Base-by-base conservation (phyloP, 2,888 invertebrate genomes). In the Sesia bembeciformis region DNA sequence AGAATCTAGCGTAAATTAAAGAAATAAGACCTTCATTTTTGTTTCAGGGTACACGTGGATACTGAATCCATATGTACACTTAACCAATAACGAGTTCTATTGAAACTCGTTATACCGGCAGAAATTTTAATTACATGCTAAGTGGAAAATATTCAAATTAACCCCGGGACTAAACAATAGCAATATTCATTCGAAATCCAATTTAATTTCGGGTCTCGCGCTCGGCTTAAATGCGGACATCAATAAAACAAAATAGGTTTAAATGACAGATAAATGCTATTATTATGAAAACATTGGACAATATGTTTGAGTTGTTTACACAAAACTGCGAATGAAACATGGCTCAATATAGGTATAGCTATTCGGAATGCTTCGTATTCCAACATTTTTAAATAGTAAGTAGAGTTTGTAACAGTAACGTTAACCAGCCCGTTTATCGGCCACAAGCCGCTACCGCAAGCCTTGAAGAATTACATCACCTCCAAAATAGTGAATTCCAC, bases 131-230 rank as follows among this genome's bases (percentile, higher is more conserved):
- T 76, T 72, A 72, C 60, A 64, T 63, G 62, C 64, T 66, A 72
- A 72, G 67, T 71, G 70, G 68, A 69, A 72, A 76, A 72, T 76
- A 74, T 76, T 76, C 68, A 74, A 75, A 73, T 75, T 67, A 68
- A 68, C 68, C 62, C 56, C 53, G 64, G 60, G 61, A 60, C 63
- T 67, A 65, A 70, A 68, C 67, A 71, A 70, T 64, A 58, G 63
- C 60, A 62, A 66, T 49, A 52, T 55, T 53, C 52, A 53, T 53
- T 55, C 43, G 51, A 52, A 53, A 54, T 39, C 50, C 42, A 57
- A 57, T 54, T 55, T 52, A 49, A 57, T 54, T 52, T 50, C 39
- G 53, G 40, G 50, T 49, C 41, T 6, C 49, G 41, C 50, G 39
- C 50, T 38, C 8, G 23, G 39, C 50, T 50, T 50, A 50, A 50